Percentiles rank a stretch among this genome's conserved stretches.
Evolutionary conservation across 2,797 vertebrate genomes (phyloP).

Genomic region (Acanthis flammea): DNA sequence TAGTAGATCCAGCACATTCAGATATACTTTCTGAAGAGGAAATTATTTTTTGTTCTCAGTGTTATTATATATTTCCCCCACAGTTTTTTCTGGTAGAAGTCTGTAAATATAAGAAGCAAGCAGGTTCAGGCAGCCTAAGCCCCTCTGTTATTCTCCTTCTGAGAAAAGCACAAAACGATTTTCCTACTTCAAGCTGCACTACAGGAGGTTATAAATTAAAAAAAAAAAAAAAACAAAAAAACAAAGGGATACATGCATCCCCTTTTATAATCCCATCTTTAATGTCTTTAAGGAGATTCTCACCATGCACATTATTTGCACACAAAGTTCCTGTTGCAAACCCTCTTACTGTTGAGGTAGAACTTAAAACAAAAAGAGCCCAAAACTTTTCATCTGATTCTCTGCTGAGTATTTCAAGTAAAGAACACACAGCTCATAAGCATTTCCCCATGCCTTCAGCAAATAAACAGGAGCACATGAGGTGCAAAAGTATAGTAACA

Average conservation of each 20-base stretch:
- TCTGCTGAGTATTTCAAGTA: constrained; percentile 25
- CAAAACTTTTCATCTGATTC: constrained; percentile 29
- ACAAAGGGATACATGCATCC: constrained; percentile 49
- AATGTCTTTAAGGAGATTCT: neutral
- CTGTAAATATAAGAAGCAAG: neutral
- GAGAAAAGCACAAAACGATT: neutral
- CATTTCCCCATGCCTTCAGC: neutral
- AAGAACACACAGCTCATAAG: neutral
- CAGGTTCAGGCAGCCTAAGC: neutral
- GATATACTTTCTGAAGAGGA: neutral
- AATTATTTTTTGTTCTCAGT: neutral
- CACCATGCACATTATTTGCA: constrained; percentile 36
- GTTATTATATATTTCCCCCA: neutral
- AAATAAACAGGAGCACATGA: neutral
- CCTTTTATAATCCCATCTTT: neutral
- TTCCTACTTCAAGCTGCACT: neutral
- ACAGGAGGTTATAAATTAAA: neutral
- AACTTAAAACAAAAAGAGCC: neutral
- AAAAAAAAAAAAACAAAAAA: neutral
- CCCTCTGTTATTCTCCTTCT: neutral
- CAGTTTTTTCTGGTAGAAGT: neutral
- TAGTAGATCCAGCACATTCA: neutral
- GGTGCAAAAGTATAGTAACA: constrained; percentile 21
- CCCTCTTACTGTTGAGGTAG: neutral
- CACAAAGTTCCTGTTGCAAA: neutral